A percentile compares a stretch with the other conserved stretches of the same genome.
Evolutionary conservation across 2,888 invertebrate species (phyloP).

Genomic region (Sarcophaga rosellei): DNA sequence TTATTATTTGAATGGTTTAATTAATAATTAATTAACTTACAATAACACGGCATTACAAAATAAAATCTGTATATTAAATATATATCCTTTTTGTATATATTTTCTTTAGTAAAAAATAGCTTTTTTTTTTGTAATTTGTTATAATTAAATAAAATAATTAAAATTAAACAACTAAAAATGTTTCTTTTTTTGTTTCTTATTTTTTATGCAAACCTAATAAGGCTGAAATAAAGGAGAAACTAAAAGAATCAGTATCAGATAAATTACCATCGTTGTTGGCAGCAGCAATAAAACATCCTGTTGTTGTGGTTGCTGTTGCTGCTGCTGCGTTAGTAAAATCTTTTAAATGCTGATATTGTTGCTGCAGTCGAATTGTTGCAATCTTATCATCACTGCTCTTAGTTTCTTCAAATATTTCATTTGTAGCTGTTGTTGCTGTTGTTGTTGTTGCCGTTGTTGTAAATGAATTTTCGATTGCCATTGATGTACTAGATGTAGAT

Average conservation of each 20-base stretch:
- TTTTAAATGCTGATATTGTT: conserved; percentile 1
- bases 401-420: conserved; percentile 62
- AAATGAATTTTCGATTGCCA: not conserved
- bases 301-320: not conserved
- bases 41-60: conserved; percentile 69
- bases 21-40: conserved; percentile 62
- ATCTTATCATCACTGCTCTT: conserved; percentile 23
- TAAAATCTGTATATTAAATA: conserved; percentile 47
- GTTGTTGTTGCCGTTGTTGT: not conserved
- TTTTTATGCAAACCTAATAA: conserved; percentile 77
- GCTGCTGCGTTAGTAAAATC: not conserved
- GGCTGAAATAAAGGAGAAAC: conserved; percentile 78
- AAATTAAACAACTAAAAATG: conserved; percentile 48
- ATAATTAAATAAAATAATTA: conserved; percentile 57
- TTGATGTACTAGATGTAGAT: conserved; percentile 4
- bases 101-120: conserved; percentile 49
- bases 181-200: conserved; percentile 56
- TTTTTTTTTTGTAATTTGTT: conserved; percentile 61
- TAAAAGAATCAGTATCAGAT: conserved; percentile 74
- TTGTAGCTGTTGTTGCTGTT: conserved; percentile 45
- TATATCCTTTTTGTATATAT: conserved; percentile 8
- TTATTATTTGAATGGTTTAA: conserved; percentile 41
- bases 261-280: conserved; percentile 37
- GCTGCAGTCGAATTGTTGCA: not conserved
- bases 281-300: conserved; percentile 37